A percentile compares a stretch with the other conserved stretches of the same genome.
Conservation (phyloP, 2,113 vertebrate genomes). For the Corythaeola cristata region DNA sequence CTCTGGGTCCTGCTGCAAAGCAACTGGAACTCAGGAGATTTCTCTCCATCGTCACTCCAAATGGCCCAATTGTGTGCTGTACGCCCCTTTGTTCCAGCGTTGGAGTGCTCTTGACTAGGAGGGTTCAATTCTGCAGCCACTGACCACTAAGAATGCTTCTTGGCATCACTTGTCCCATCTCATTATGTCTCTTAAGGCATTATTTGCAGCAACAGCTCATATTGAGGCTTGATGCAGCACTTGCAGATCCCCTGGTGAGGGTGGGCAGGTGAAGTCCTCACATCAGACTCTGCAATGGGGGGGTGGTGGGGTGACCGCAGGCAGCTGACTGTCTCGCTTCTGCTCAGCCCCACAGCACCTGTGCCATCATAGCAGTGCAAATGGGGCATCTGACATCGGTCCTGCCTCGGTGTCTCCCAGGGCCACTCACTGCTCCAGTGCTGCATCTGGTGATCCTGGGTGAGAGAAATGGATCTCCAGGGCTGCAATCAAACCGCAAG, state of each 20-base stretch:
- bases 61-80: neutral
- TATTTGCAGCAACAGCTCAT: neutral
- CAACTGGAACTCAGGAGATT: neutral
- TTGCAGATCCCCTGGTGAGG: neutral
- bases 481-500: neutral
- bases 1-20: neutral
- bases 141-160: neutral
- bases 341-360: neutral
- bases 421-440: neutral
- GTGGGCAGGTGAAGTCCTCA: neutral
- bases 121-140: neutral
- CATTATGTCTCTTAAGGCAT: neutral
- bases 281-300: neutral
- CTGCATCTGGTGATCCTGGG: neutral
- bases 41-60: neutral
- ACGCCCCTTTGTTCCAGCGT: neutral
- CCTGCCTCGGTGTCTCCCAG: neutral
- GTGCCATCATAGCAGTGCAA: neutral
- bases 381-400: accelerated
- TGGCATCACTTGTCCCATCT: neutral
- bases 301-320: neutral
- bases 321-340: neutral
- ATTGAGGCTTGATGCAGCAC: neutral
- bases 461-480: neutral
- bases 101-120: neutral